Conservation (phyloP, 2,797 vertebrate genomes). For the Helarctos malayanus region DNA sequence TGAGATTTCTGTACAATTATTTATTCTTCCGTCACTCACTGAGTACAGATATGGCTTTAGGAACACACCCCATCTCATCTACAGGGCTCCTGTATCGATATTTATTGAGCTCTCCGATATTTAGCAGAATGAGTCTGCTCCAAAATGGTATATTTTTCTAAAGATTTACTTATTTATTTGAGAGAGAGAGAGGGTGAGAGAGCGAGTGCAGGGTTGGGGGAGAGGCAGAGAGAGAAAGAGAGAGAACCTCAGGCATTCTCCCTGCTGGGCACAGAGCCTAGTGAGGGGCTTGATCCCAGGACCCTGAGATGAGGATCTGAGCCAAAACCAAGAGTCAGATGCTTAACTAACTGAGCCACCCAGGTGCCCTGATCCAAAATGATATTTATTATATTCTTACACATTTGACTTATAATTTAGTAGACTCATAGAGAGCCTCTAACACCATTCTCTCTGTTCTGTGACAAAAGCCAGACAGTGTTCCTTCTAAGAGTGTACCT, state of each 20-base stretch:
- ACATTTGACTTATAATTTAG: not conserved
- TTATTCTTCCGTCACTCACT: not conserved
- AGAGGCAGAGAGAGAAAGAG: too few relatives aligned
- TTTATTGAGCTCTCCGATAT: too few relatives aligned
- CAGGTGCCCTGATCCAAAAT: not conserved
- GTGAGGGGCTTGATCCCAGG: too few relatives aligned
- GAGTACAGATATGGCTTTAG: not conserved
- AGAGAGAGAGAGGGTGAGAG: too few relatives aligned
- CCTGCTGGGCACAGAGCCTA: too few relatives aligned
- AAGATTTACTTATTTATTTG: too few relatives aligned
- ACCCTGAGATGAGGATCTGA: too few relatives aligned
- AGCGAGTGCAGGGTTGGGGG: too few relatives aligned
- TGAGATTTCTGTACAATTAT: not conserved
- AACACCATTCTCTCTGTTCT: not conserved
- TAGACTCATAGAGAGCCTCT: not conserved
- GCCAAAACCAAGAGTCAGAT: too few relatives aligned
- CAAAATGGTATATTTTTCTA: not conserved
- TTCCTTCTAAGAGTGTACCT: conserved; percentile 34
- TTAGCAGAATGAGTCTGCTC: not conserved
- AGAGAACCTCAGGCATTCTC: too few relatives aligned
- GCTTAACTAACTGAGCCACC: too few relatives aligned
- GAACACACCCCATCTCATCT: not conserved
- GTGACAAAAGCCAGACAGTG: not conserved
- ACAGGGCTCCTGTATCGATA: not conserved
- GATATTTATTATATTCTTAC: not conserved